A percentile compares a stretch with the other conserved stretches of the same genome.
These are phyloP conservation scores for Lophotis ruficrista DNA, from an alignment of 2,113 vertebrate genomes.

Conservation along the genomic window DNA sequence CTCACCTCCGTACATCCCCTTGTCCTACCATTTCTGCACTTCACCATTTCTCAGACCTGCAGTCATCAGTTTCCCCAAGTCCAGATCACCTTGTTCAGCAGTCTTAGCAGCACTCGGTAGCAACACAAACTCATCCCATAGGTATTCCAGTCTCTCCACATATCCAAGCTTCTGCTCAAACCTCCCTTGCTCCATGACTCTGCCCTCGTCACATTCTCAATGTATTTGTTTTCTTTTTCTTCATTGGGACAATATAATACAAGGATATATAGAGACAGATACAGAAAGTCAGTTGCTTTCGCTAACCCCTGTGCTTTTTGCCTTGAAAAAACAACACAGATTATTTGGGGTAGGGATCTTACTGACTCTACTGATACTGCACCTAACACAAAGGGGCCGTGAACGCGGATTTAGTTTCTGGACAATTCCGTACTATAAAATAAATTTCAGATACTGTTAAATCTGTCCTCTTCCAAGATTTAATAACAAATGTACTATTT, in stretches of 20 bases:
- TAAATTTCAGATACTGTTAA: background rate
- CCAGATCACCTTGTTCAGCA: background rate
- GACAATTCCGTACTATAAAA: background rate
- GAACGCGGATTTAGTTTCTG: background rate
- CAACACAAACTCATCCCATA: background rate
- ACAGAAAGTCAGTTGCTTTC: background rate
- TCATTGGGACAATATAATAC: background rate
- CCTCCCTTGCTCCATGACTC: background rate
- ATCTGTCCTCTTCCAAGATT: background rate
- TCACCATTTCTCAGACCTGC: background rate
- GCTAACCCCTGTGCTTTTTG: background rate
- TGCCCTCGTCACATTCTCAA: background rate
- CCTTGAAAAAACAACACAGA: background rate
- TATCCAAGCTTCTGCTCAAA: background rate
- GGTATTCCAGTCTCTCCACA: background rate
- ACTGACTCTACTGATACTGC: background rate
- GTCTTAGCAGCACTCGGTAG: background rate
- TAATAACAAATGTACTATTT: slow-evolving; percentile 8
- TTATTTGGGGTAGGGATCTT: background rate
- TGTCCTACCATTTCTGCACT: background rate
- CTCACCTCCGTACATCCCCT: background rate
- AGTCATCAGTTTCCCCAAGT: background rate
- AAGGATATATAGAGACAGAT: background rate
- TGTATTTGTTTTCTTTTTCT: background rate
- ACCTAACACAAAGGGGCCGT: background rate